Percentiles rank a stretch among this genome's conserved stretches.
These are phyloP conservation scores for Volucella bombylans DNA, from an alignment of 2,888 invertebrate species.

Conservation along the genomic window DNA sequence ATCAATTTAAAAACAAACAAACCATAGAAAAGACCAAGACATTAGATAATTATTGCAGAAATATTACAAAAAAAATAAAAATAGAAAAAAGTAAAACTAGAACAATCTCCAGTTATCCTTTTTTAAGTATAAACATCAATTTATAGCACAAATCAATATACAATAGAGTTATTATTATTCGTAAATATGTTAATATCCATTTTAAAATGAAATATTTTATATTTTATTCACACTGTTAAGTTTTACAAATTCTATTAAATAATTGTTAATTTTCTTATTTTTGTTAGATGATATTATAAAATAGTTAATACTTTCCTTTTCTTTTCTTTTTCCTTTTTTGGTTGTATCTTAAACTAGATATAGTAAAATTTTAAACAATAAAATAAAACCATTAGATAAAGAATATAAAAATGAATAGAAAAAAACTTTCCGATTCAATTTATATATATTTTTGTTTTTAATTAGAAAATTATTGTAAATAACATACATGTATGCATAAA, in stretches of 20 bases:
- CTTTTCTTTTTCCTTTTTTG: not conserved
- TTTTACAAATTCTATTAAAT: constrained; percentile 39
- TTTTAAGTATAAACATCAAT: constrained; percentile 20
- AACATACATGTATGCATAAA: constrained; percentile 30
- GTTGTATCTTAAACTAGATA: no score
- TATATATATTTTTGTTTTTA: not conserved
- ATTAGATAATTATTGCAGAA: constrained; percentile 3
- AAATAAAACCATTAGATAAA: constrained; percentile 1
- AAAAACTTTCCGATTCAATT: constrained; percentile 15
- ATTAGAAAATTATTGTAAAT: constrained; percentile 3
- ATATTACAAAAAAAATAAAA: constrained; percentile 31
- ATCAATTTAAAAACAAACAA: constrained; percentile 3
- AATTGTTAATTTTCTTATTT: constrained; percentile 12
- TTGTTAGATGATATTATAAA: constrained; percentile 25
- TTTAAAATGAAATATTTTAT: not conserved
- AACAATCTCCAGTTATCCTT: constrained; percentile 38
- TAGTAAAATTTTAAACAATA: not conserved
- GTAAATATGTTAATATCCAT: constrained; percentile 27
- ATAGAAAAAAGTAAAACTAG: no score
- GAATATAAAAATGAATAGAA: not conserved
- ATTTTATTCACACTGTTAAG: constrained; percentile 40
- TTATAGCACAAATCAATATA: constrained; percentile 56
- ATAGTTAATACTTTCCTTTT: constrained; percentile 17
- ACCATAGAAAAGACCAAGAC: constrained; percentile 58
- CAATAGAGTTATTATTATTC: not conserved